phyloP scores from a whole-genome alignment of 2,888 invertebrate genomes.

The Alsophila aescularia region DNA sequence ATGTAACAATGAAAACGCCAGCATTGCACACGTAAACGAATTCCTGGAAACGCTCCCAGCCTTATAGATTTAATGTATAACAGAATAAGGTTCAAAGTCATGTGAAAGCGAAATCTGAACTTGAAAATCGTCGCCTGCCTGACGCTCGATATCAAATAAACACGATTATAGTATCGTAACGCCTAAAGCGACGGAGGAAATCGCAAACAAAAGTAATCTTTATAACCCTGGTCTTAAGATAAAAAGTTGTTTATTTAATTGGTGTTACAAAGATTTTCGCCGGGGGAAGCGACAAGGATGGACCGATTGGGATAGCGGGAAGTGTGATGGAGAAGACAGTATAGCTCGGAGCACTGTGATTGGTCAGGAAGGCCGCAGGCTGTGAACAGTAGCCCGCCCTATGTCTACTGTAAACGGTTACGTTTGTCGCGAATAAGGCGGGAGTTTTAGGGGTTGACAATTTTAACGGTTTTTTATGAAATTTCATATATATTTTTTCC shows the following conservation, averaged over 20 bases:
- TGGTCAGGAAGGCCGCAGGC: constrained; percentile 85
- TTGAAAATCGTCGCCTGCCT: constrained; percentile 83
- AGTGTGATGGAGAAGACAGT: constrained; percentile 63
- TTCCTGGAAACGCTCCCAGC: constrained; percentile 60
- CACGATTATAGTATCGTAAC: constrained; percentile 60
- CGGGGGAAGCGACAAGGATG: constrained; percentile 77
- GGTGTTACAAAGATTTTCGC: constrained; percentile 75
- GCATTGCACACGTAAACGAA: constrained; percentile 82
- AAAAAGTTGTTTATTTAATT: constrained; percentile 52
- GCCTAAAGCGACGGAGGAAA: constrained; percentile 60
- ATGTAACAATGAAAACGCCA: constrained; percentile 83
- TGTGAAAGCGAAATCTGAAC: constrained; percentile 78
- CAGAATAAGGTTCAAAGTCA: constrained; percentile 74
- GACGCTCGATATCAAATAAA: constrained; percentile 85
- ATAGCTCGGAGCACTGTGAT: constrained; percentile 85
- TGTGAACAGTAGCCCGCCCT: constrained; percentile 85
- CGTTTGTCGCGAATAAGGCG: constrained; percentile 61
- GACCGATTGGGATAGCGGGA: constrained; percentile 54
- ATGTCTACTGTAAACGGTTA: constrained; percentile 82
- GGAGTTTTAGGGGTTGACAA: constrained; percentile 40
- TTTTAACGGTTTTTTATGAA: too few species aligned
- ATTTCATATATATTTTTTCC: neutral
- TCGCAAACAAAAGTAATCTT: constrained; percentile 54
- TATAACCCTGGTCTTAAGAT: constrained; percentile 47
- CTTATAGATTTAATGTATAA: constrained; percentile 63